phyloP scores from a whole-genome alignment of 2,888 invertebrate species.

The Calliopum simillimum region DNA sequence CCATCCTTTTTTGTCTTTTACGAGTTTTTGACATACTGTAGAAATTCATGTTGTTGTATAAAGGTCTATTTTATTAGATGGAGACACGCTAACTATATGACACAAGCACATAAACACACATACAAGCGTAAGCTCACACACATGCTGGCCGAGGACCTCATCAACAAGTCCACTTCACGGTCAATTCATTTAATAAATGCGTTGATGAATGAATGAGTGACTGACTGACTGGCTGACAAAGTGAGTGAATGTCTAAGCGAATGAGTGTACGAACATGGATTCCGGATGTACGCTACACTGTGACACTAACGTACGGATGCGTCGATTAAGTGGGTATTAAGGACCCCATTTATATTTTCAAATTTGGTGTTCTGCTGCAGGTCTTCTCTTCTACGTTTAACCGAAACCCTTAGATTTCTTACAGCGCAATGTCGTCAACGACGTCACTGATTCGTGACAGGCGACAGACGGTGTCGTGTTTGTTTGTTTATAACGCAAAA shows the following conservation, averaged over 20 bases:
- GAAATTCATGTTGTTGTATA: no score
- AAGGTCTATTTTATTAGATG: no score
- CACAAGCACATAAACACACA: not conserved
- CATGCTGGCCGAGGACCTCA: constrained; percentile 18
- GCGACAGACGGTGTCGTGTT: constrained; percentile 18
- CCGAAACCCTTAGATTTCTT: no score
- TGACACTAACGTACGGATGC: no score
- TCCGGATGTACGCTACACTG: no score
- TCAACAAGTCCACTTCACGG: constrained; percentile 50
- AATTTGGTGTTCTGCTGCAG: no score
- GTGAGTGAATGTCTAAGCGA: constrained; percentile 18
- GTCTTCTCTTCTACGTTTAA: no score
- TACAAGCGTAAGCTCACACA: not conserved
- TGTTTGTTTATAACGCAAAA: constrained; percentile 1
- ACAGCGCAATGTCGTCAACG: no score
- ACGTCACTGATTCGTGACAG: not conserved
- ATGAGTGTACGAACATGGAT: not conserved
- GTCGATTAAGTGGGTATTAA: no score
- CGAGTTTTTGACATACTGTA: no score
- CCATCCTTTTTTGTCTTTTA: no score
- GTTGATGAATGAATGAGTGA: constrained; percentile 26
- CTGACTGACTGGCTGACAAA: constrained; percentile 32
- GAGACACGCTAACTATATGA: not conserved
- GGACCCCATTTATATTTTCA: no score
- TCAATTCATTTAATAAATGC: constrained; percentile 45